Evolutionary conservation across 2,113 vertebrate genomes (phyloP), one percentile per base, ranked within the genome.

Genomic region (Callorhinus ursinus): DNA sequence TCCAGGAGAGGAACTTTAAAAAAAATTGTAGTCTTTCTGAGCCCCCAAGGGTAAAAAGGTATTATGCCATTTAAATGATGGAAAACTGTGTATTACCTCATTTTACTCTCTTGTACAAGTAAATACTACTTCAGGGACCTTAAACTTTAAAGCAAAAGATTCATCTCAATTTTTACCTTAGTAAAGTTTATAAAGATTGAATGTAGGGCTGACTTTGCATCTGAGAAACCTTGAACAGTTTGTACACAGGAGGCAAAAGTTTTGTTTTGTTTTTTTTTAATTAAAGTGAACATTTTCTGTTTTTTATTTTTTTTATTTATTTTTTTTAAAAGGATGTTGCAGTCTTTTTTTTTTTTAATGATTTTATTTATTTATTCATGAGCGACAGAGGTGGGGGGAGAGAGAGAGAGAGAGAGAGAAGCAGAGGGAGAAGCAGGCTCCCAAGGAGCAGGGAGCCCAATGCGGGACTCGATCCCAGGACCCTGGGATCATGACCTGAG

Each of bases 101-200:
- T 67, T 96, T 95, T 89, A 86, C 2, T 96, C 2, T 90, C 94
- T 93, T 89, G 31, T 61, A 19, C 9, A 95, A 89, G 67, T 93
- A 93, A 97, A 88, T 76, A 81, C 16, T 39, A 92, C 65, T 91
- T 92, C 22, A 97, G 46, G 22, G 65, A 96, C 3, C 18, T 95
- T 93, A 95, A 61, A 63, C 2, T 53, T 65, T 33, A 94, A 95
- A 92, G 33, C 14, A 77, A 89, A 94, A 71, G 1, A 31, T 84
- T 81, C 28, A 61, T 93, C 36, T 46, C 36, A 55, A 63, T 57
- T 31, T 96, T 95, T 88, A 85, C 26, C 36, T 94, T 91, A 61
- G 19, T 85, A 42, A 81, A 72, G 21, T 91, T 97, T 84, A 77
- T 57, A 33, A 85, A 74, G 33, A 90, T 69, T 96, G 93, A 93